These are phyloP conservation scores for Holcopasites calliopsidis DNA, from an alignment of 1,140 invertebrate species.

Conservation along the genomic window DNA sequence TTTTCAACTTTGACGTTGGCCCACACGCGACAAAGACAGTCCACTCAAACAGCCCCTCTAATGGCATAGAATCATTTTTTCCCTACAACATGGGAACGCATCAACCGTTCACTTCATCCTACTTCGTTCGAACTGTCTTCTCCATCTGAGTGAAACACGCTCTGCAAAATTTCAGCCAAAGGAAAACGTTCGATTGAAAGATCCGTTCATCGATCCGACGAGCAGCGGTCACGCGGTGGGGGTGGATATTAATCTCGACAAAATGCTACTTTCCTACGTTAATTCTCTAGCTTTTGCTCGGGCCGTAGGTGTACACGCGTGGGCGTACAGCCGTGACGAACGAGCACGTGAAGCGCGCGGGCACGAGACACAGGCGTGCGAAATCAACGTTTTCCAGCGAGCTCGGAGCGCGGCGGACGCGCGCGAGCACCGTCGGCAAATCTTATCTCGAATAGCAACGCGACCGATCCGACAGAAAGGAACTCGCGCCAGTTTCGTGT, in stretches of 20 bases:
- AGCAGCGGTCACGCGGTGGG: no score
- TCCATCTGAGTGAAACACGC: no score
- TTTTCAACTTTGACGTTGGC: no score
- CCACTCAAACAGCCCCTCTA: no score
- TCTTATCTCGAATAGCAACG: conserved; percentile 37
- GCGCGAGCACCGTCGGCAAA: conserved; percentile 20
- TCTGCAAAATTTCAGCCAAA: no score
- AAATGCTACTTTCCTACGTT: conserved; percentile 47
- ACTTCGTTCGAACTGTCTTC: no score
- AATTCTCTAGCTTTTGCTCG: conserved; percentile 44
- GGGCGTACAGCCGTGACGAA: conserved; percentile 43
- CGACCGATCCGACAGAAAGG: conserved; percentile 21
- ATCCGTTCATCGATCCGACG: no score
- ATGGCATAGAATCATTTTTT: no score
- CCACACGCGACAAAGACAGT: no score
- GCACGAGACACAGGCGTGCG: conserved; percentile 14
- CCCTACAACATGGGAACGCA: no score
- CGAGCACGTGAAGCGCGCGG: conserved; percentile 17
- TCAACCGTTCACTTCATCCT: no score
- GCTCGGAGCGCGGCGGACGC: conserved; percentile 1
- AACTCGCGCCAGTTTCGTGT: conserved; percentile 12
- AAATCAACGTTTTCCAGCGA: conserved; percentile 22
- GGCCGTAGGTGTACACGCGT: conserved; percentile 20
- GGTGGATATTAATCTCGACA: conserved; percentile 39
- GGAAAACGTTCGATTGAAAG: no score